phyloP scores from a whole-genome alignment of 2,113 vertebrate species.

The Takifugu bimaculatus region DNA sequence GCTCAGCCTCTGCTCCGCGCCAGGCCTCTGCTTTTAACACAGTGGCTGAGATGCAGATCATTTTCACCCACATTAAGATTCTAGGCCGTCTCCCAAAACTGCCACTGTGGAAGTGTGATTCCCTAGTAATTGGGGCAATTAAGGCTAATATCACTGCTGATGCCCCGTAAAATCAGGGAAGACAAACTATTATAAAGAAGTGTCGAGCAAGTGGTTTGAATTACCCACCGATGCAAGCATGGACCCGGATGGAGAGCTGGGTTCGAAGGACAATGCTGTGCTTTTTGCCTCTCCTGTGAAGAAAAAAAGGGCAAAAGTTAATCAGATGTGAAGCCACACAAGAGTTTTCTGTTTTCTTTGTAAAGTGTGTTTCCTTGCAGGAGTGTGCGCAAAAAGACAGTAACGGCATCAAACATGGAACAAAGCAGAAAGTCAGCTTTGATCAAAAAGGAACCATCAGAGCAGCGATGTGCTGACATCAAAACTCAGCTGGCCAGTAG shows the following conservation, averaged over 20 bases:
- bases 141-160: slow-evolving; percentile 21
- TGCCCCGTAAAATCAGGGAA: slow-evolving; percentile 14
- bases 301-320: slow-evolving; percentile 29
- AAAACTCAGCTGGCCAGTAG: background rate
- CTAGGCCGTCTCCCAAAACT: slow-evolving; percentile 30
- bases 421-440: slow-evolving; percentile 4
- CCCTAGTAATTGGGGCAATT: slow-evolving; percentile 23
- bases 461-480: slow-evolving; percentile 16
- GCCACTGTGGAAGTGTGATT: slow-evolving; percentile 48
- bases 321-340: background rate
- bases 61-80: slow-evolving; percentile 41
- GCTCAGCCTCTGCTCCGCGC: slow-evolving; percentile 25
- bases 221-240: slow-evolving; percentile 95
- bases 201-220: background rate
- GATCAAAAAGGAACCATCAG: background rate
- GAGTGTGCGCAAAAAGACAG: background rate
- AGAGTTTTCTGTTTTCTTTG: background rate
- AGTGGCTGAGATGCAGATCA: slow-evolving; percentile 31
- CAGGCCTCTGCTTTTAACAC: slow-evolving; percentile 14
- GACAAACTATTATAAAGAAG: slow-evolving; percentile 15
- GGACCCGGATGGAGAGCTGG: slow-evolving; percentile 93
- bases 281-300: slow-evolving; percentile 88
- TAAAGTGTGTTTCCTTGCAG: background rate
- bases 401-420: slow-evolving; percentile 11
- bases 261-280: slow-evolving; percentile 92